Evolutionary conservation across 2,113 vertebrate species (phyloP), one percentile per base, ranked within the genome.

Genomic region (Corydoras maculifer): DNA sequence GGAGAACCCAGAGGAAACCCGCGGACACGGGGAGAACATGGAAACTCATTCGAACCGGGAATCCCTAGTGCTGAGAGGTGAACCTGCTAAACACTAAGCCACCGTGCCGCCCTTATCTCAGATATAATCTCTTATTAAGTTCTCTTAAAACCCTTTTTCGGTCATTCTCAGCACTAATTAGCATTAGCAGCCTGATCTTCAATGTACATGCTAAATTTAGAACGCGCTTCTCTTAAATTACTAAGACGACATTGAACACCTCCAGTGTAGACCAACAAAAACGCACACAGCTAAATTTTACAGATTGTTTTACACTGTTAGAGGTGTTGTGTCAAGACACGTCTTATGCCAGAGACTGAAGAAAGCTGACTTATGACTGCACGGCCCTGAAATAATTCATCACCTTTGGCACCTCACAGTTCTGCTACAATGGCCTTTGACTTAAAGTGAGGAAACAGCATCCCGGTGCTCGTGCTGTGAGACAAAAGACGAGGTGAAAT

Each of bases 401-500:
- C 74, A 77, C 62, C 73, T 65, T 73, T 62, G 51, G 62, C 68
- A 70, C 58, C 62, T 76, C 11, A 58, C 49, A 2, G 61, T 69
- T 61, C n/a, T 32, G 48, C 62, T 62, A 78, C 74, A 78, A 78
- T 72, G 65, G 69, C 68, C 60, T 5, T 3, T 61, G 54, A 73
- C 53, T 43, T 55, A 3, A 58, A 72, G 60, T 72, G 65, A 72
- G 66, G 77, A 78, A 80, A 74, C 71, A 71, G 72, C 74, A 76
- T 74, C 71, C 69, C 25, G 15, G 62, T 50, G 43, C 77, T 63
- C 69, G 49, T 72, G 77, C 62, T 15, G 50, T 3, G 5, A 75
- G 65, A 81, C 79, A 81, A 81, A 74, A 66, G 71, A 62, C 2
- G 61, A 14, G 72, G 30, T 81, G 79, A 81, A 81, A 81, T 81